These are phyloP conservation scores for Centropyge bicolor DNA, from an alignment of 2,797 vertebrate genomes.

Conservation along the genomic window DNA sequence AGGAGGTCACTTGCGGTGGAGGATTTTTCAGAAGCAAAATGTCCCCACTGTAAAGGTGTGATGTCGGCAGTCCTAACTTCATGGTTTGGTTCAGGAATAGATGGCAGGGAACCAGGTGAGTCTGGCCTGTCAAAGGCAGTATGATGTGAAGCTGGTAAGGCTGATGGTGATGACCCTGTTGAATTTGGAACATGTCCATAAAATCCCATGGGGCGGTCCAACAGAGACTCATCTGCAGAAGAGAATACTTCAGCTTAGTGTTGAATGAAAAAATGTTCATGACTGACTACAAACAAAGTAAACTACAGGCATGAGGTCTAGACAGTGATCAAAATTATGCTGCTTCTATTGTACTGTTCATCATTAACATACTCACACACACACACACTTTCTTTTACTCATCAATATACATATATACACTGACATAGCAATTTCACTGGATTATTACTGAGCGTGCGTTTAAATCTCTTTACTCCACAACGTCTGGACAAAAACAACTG, in stretches of 20 bases:
- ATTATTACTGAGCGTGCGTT: not conserved
- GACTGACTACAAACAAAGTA: constrained; percentile 4
- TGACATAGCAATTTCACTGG: not conserved
- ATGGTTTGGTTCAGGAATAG: constrained; percentile 54
- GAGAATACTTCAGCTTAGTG: constrained; percentile 20
- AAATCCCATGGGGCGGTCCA: constrained; percentile 56
- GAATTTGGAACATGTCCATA: constrained; percentile 59
- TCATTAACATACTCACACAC: not conserved
- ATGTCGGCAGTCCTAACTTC: constrained; percentile 48
- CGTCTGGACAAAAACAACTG: not conserved
- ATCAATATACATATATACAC: not conserved
- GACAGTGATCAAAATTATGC: not conserved
- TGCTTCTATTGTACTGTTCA: not conserved
- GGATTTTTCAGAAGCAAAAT: constrained; percentile 48
- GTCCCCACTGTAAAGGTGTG: constrained; percentile 30
- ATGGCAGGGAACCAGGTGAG: constrained; percentile 61
- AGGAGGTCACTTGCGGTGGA: constrained; percentile 41
- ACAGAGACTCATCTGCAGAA: constrained; percentile 68
- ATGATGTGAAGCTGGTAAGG: constrained; percentile 70
- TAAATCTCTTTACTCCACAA: not conserved
- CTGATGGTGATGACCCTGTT: constrained; percentile 61
- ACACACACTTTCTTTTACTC: not conserved
- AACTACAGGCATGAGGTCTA: not conserved
- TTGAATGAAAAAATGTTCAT: not conserved
- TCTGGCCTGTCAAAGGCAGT: constrained; percentile 64